A percentile compares a stretch with the other conserved stretches of the same genome.
phyloP scores from a whole-genome alignment of 2,888 invertebrate species.

The Nycteola revayana region DNA sequence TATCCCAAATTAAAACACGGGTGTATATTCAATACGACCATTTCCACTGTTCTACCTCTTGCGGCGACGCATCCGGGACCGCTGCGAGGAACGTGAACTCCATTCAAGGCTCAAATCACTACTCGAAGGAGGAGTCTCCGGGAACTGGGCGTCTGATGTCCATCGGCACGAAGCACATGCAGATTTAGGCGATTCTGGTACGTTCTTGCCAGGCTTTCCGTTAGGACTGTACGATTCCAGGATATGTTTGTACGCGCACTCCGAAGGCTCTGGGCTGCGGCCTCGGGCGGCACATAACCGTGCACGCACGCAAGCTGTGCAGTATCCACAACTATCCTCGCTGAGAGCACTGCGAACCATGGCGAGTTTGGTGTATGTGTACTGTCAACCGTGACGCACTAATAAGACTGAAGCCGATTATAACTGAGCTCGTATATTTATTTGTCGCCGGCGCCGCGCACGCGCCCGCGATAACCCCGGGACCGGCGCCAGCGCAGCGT shows the following conservation, averaged over 20 bases:
- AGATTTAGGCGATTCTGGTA: constrained; percentile 54
- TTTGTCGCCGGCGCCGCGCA: constrained; percentile 63
- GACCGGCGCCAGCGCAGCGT: constrained; percentile 58
- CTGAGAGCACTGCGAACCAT: constrained; percentile 64
- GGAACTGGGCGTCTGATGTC: constrained; percentile 76
- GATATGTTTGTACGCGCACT: constrained; percentile 78
- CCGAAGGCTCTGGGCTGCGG: constrained; percentile 63
- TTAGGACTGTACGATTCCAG: constrained; percentile 63
- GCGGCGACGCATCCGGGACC: constrained; percentile 59
- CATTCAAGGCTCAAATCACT: constrained; percentile 73
- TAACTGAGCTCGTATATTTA: constrained; percentile 57
- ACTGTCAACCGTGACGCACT: constrained; percentile 35
- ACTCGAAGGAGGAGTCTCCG: constrained; percentile 68
- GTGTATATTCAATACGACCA: constrained; percentile 30
- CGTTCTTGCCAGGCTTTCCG: constrained; percentile 43
- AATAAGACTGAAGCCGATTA: constrained; percentile 51
- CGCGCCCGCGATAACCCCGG: constrained; percentile 73
- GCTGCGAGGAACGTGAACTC: constrained; percentile 65
- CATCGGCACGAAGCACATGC: constrained; percentile 70
- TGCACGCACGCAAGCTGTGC: constrained; percentile 70
- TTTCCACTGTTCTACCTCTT: constrained; percentile 53
- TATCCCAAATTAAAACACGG: constrained; percentile 35
- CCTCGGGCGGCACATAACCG: constrained; percentile 68
- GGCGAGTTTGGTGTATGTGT: constrained; percentile 28
- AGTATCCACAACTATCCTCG: constrained; percentile 72